Evolutionary conservation across 2,888 invertebrate genomes (phyloP), one percentile per base, ranked within the genome.

Genomic region (Stenolophus ochropezus): DNA sequence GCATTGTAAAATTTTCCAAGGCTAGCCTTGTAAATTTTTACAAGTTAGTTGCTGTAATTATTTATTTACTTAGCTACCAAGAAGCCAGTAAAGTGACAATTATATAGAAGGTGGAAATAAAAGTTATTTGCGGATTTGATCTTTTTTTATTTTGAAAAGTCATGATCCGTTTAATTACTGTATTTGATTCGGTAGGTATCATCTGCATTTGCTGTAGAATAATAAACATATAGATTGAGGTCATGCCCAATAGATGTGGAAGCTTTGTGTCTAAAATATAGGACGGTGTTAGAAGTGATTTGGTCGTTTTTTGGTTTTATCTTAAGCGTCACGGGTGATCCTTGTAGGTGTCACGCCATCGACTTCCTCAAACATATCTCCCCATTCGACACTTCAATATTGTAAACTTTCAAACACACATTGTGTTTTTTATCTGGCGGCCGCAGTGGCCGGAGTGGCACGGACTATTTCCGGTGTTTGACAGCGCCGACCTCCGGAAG

Each of bases 401-500:
- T 81, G 81, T 81, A 74, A 81, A 81, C 81, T 81, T 81, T 81
- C 58, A 73, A 80, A 65, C 73, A 78, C 74, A 85, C 85, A 87
- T 87, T 87, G 87, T 88, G 85, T 87, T 87, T 88, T 88, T 88
- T 88, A 87, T 87, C 88, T 84, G 85, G 85, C 85, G 47, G 27
- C 69, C 42, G 33, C 42, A 23, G 49, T 56, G 47, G 25, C 25
- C 69, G 33, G 65, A 69, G 73, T 85, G 86, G 86, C 86, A 86
- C 86, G 87, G 88, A 88, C 88, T 88, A 88, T 88, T 88, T 89
- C 89, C 89, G 88, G 86, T 86, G 84, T 88, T 88, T 88, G 88
- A 88, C 88, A 88, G 88, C 87, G 74, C 87, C 88, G 88, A 88
- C 88, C 88, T 87, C 87, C 87, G 88, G 89, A 88, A 87, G 86